Percentiles rank a stretch among this genome's conserved stretches.
Conservation (phyloP, 2,888 invertebrate genomes). For the Tetragonula carbonaria region DNA sequence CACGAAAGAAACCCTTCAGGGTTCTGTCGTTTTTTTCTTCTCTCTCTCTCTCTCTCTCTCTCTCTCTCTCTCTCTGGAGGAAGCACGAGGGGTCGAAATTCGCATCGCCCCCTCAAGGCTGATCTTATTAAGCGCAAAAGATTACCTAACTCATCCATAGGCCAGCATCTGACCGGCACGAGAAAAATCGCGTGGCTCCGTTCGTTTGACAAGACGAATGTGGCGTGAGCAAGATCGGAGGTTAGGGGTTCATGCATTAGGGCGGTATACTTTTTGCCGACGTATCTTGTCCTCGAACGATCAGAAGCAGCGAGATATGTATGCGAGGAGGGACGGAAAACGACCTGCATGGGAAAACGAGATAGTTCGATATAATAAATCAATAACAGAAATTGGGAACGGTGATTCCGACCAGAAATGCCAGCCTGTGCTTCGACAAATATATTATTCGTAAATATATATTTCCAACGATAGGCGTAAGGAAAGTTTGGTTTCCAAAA, state of each 20-base stretch:
- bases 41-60: too few relatives aligned
- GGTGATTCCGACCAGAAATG: constrained; percentile 45
- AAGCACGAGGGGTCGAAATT: neutral
- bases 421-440: neutral
- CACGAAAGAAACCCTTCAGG: neutral
- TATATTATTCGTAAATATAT: neutral
- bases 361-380: constrained; percentile 63
- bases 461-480: neutral
- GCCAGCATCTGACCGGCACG: neutral
- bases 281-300: constrained; percentile 54
- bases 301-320: constrained; percentile 47
- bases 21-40: neutral
- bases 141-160: neutral
- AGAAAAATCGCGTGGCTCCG: constrained; percentile 45
- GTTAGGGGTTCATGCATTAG: constrained; percentile 61
- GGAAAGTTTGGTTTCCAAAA: neutral
- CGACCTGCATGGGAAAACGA: constrained; percentile 32
- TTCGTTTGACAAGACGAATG: constrained; percentile 60
- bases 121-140: constrained; percentile 18
- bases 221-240: constrained; percentile 60
- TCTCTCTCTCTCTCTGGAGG: neutral
- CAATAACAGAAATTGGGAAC: constrained; percentile 53
- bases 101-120: neutral
- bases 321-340: constrained; percentile 18
- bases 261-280: constrained; percentile 63